These are phyloP conservation scores for Phoenoteleia sp. DNA, from an alignment of 2,888 invertebrate species.

Conservation along the genomic window DNA sequence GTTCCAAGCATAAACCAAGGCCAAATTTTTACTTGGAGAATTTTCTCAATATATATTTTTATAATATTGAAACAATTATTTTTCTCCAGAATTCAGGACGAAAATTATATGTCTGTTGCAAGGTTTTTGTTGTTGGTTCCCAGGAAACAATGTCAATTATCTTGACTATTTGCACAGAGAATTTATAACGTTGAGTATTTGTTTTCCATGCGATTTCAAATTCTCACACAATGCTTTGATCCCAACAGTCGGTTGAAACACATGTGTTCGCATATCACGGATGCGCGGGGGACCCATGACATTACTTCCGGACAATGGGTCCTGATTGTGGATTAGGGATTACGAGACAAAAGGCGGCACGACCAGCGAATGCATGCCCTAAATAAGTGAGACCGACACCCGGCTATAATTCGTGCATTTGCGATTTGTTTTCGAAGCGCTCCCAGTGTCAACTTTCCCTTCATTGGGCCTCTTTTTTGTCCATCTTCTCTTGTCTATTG, in stretches of 20 bases:
- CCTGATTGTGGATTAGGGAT: slow-evolving; percentile 85
- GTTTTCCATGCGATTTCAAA: slow-evolving; percentile 17
- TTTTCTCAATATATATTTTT: no score
- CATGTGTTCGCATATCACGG: slow-evolving; percentile 76
- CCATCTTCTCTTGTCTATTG: slow-evolving; percentile 40
- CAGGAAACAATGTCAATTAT: no score
- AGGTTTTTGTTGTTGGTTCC: background rate
- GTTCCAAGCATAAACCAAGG: no score
- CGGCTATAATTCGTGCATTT: slow-evolving; percentile 62
- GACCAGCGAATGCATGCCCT: slow-evolving; percentile 51
- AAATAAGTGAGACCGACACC: slow-evolving; percentile 72
- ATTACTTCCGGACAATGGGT: slow-evolving; percentile 82
- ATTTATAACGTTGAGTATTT: no score
- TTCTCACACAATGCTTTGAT: slow-evolving; percentile 80
- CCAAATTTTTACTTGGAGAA: no score
- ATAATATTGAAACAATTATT: no score
- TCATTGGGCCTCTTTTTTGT: slow-evolving; percentile 10
- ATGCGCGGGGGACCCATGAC: slow-evolving; percentile 72
- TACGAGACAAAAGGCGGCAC: slow-evolving; percentile 81
- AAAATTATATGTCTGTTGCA: no score
- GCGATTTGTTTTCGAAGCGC: slow-evolving; percentile 57
- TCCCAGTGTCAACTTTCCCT: slow-evolving; percentile 40
- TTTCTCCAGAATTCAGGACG: no score
- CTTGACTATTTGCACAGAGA: no score
- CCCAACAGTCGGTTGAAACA: slow-evolving; percentile 73